A percentile compares a stretch with the other conserved stretches of the same genome.
phyloP scores from a whole-genome alignment of 2,797 vertebrate species.

The Hirundo rustica region DNA sequence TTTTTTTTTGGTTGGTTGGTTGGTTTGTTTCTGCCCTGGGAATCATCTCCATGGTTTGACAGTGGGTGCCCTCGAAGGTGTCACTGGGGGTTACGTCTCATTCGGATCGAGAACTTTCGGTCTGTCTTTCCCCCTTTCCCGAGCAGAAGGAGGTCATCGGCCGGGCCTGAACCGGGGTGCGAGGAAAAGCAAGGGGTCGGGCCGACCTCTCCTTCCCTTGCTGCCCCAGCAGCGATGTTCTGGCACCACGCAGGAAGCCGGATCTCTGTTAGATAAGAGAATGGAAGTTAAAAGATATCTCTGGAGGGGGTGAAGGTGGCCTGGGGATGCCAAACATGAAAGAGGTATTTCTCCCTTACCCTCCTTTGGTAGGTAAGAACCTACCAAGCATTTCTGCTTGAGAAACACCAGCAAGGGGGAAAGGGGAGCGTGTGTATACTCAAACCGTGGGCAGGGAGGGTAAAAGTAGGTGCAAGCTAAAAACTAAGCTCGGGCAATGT shows the following conservation, averaged over 20 bases:
- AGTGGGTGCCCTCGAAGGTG: not conserved
- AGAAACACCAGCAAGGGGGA: not conserved
- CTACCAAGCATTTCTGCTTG: not conserved
- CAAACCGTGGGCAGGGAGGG: too few species aligned
- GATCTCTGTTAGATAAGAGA: not conserved
- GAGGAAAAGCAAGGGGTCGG: not conserved
- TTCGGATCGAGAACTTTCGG: not conserved
- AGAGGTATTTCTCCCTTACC: not conserved
- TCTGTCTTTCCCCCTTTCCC: not conserved
- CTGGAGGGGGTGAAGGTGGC: not conserved
- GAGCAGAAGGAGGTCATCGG: not conserved
- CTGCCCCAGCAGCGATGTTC: not conserved
- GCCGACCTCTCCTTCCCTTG: not conserved
- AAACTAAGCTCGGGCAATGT: not conserved
- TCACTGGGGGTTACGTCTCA: accelerated
- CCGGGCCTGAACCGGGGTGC: not conserved
- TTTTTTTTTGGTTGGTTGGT: too few species aligned
- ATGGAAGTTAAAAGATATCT: accelerated
- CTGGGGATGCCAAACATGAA: not conserved
- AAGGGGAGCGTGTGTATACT: accelerated
- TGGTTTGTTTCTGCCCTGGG: not conserved
- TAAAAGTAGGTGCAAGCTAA: not conserved
- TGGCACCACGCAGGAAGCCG: accelerated
- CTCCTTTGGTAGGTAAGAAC: not conserved
- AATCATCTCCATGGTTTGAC: not conserved